These are phyloP conservation scores for Chitala chitala DNA, from an alignment of 2,113 vertebrate genomes.

Conservation along the genomic window DNA sequence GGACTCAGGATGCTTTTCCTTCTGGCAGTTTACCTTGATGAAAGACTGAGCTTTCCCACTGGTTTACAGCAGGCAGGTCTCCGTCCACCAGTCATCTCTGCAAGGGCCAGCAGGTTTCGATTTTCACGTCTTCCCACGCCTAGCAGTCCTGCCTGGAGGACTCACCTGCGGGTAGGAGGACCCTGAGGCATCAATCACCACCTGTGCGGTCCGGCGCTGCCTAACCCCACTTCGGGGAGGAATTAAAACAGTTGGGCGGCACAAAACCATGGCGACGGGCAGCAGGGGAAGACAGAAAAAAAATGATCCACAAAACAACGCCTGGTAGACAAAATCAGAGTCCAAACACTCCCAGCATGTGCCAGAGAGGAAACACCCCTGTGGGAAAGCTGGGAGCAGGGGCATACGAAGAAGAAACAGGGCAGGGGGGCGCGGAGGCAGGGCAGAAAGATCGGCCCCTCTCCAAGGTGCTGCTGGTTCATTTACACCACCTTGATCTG, in stretches of 20 bases:
- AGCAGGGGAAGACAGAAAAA: neutral
- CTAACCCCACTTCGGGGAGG: constrained; percentile 7
- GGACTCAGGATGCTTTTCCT: neutral
- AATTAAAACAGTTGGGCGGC: constrained; percentile 25
- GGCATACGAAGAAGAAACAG: neutral
- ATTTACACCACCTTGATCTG: neutral
- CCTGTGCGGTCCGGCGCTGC: constrained; percentile 18
- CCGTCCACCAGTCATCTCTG: neutral
- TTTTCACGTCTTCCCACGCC: neutral
- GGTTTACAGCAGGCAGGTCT: neutral
- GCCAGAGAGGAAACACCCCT: constrained; percentile 5
- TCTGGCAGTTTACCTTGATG: neutral
- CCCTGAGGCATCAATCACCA: constrained; percentile 14
- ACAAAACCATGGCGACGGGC: neutral
- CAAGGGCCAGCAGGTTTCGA: neutral
- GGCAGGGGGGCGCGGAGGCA: neutral
- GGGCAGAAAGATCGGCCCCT: neutral
- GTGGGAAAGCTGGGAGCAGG: constrained; percentile 7
- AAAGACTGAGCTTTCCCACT: no score
- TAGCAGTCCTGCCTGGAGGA: neutral
- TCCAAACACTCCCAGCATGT: constrained; percentile 15
- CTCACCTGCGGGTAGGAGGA: constrained; percentile 12
- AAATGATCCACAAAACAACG: neutral
- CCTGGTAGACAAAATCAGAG: neutral
- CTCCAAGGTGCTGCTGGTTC: neutral